These are phyloP conservation scores for Cryptomyrus ogoouensis DNA, from an alignment of 2,113 vertebrate species.

Conservation along the genomic window DNA sequence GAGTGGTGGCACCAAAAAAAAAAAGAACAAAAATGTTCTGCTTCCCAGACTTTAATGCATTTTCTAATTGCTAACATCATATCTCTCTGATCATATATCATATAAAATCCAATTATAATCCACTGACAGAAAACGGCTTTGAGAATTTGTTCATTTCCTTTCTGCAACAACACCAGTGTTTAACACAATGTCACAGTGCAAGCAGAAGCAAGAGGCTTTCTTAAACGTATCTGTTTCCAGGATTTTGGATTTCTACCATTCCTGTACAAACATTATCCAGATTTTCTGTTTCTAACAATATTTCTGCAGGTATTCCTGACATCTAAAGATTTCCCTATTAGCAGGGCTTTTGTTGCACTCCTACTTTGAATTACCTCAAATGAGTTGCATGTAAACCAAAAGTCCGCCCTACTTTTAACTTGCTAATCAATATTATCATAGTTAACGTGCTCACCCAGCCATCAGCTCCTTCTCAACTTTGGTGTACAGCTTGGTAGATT, in stretches of 20 bases:
- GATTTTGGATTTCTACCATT: neutral
- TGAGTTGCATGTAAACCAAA: neutral
- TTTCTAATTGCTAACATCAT: neutral
- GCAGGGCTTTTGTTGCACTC: neutral
- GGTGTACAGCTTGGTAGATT: neutral
- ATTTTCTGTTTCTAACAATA: neutral
- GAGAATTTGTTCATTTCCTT: neutral
- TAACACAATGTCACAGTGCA: neutral
- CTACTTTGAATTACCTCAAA: neutral
- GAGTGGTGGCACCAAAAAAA: neutral
- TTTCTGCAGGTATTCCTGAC: neutral
- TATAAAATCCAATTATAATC: neutral
- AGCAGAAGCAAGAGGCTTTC: neutral
- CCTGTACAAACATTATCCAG: neutral
- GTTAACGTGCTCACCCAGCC: neutral
- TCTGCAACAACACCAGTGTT: neutral
- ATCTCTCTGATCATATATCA: neutral
- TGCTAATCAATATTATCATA: neutral
- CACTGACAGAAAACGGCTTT: neutral
- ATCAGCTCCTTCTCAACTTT: neutral
- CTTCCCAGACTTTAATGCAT: neutral
- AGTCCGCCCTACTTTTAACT: neutral
- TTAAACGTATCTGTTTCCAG: neutral
- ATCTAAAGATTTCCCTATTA: neutral
- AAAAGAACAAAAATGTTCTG: neutral